phyloP scores from a whole-genome alignment of 2,888 invertebrate species.

The Melanostoma scalare region DNA sequence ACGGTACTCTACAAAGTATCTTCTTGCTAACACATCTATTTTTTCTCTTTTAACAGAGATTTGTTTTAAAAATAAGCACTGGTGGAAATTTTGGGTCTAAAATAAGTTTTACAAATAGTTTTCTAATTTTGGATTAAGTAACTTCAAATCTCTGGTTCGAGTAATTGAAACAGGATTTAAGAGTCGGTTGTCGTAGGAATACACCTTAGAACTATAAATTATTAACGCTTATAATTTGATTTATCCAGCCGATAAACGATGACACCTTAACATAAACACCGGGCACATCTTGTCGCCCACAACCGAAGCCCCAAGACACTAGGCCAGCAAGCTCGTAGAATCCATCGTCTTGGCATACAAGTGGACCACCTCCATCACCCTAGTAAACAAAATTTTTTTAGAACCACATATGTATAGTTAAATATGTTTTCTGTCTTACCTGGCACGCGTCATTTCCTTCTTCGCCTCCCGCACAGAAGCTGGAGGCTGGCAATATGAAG shows the following conservation, averaged over 20 bases:
- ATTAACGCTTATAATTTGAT: constrained; percentile 97
- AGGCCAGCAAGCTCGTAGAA: constrained; percentile 96
- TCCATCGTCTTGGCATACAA: constrained; percentile 95
- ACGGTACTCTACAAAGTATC: neutral
- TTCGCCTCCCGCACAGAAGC: constrained; percentile 97
- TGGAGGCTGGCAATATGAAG: constrained; percentile 95
- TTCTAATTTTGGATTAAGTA: neutral
- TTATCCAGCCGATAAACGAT: constrained; percentile 97
- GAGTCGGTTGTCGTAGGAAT: constrained; percentile 10
- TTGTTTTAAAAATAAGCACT: constrained; percentile 41
- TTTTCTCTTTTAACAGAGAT: constrained; percentile 27
- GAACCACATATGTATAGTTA: neutral
- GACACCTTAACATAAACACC: constrained; percentile 99
- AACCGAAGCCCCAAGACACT: constrained; percentile 97
- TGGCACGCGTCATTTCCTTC: constrained; percentile 96
- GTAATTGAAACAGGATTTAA: constrained; percentile 58
- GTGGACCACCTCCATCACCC: constrained; percentile 97
- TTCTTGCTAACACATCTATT: constrained; percentile 5
- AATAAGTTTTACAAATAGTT: constrained; percentile 15
- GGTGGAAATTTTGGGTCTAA: constrained; percentile 43
- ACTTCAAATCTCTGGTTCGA: constrained; percentile 30
- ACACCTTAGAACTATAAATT: constrained; percentile 85
- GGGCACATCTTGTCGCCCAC: constrained; percentile 95
- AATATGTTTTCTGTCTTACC: constrained; percentile 82
- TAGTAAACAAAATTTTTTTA: constrained; percentile 78